These are phyloP conservation scores for Amblyjoppa fuscipennis DNA, from an alignment of 2,888 invertebrate species.

Conservation along the genomic window DNA sequence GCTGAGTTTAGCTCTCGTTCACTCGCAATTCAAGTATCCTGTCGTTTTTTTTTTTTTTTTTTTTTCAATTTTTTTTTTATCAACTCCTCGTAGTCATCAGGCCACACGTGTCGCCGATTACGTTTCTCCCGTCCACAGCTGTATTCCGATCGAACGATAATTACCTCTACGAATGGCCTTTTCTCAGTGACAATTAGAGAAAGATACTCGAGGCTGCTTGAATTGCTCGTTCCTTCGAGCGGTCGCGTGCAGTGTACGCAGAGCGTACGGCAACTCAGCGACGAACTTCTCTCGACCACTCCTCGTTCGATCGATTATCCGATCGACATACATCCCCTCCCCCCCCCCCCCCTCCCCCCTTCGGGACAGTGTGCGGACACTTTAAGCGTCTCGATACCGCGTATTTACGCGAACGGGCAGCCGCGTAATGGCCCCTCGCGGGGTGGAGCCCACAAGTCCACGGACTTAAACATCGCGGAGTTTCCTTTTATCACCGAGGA, in stretches of 20 bases:
- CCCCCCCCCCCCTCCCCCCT: neutral
- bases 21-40: conserved; percentile 60
- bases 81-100: conserved; percentile 39
- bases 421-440: conserved; percentile 13
- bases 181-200: conserved; percentile 70
- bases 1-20: too few relatives aligned
- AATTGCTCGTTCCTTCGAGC: conserved; percentile 53
- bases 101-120: conserved; percentile 65
- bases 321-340: neutral
- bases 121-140: conserved; percentile 47
- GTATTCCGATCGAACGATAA: conserved; percentile 73
- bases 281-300: conserved; percentile 43
- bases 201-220: conserved; percentile 54
- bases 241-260: conserved; percentile 27
- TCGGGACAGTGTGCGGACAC: neutral
- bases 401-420: neutral
- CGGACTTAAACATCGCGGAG: neutral
- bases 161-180: conserved; percentile 73
- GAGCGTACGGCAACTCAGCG: conserved; percentile 38
- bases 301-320: conserved; percentile 13
- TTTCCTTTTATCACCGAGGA: conserved; percentile 36
- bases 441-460: conserved; percentile 2
- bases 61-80: conserved; percentile 23
- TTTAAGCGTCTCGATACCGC: neutral
- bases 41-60: conserved; percentile 2